These are phyloP conservation scores for Pao palembangensis DNA, from an alignment of 2,113 vertebrate species.

Conservation along the genomic window DNA sequence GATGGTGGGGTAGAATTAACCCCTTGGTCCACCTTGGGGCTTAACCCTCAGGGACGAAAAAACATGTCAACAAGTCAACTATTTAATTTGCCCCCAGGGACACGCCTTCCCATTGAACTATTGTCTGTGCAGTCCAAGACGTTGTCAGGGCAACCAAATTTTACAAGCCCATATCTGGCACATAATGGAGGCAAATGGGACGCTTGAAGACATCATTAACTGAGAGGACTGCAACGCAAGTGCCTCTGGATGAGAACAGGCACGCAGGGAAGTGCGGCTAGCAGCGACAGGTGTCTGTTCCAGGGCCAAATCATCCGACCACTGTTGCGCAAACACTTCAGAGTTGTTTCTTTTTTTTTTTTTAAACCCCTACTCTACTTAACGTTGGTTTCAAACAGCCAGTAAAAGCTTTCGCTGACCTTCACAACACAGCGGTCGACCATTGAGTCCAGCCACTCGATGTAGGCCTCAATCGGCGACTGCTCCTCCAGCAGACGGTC, in stretches of 20 bases:
- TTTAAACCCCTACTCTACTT: too few relatives aligned
- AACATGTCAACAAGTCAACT: conserved; percentile 84
- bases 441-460: conserved; percentile 98
- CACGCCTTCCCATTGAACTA: conserved; percentile 78
- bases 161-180: conserved; percentile 79
- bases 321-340: conserved; percentile 19
- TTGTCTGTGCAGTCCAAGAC: conserved; percentile 69
- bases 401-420: conserved; percentile 63
- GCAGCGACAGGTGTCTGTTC: conserved; percentile 44
- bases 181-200: conserved; percentile 76
- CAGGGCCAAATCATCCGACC: conserved; percentile 9
- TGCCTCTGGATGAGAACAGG: conserved; percentile 40
- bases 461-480: conserved; percentile 94
- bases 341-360: neutral
- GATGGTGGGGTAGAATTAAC: conserved; percentile 69
- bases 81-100: conserved; percentile 79
- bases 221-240: conserved; percentile 61
- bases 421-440: conserved; percentile 97
- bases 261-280: conserved; percentile 35
- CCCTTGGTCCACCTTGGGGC: conserved; percentile 66
- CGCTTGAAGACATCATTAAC: conserved; percentile 82
- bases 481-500: conserved; percentile 96
- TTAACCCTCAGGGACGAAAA: conserved; percentile 77
- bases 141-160: conserved; percentile 73
- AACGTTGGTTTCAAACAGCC: neutral